Base-by-base conservation (phyloP, 64 coral and sea anemone species). In the Catalaphyllia jardinei region DNA sequence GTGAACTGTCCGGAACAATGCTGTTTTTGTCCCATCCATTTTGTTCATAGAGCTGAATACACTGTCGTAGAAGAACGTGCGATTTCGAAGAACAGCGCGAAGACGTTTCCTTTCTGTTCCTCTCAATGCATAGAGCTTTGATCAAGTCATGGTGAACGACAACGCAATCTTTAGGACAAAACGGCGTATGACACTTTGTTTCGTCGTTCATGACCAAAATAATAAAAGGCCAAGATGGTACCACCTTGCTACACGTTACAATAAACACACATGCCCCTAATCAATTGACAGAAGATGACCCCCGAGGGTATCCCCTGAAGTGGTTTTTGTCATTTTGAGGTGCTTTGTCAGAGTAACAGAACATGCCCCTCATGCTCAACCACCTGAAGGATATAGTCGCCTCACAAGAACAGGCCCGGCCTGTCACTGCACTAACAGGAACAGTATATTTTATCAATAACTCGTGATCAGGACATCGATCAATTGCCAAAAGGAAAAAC, bases 21-120 rank as follows among this genome's bases (percentile, higher is more conserved):
- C 87, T 89, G 18, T 93, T 89, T 16, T 87, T 87, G 74, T 93
- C 87, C 92, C 92, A 93, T 52, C 92, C 92, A 89, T 93, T 93
- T 20, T 82, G 62, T 20, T 87, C 88, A 38, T 77, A 93, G 28
- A 77, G 71, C 27, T 93, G 86, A 60, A 93, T 69, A 27, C 92
- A 93, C 39, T 93, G 86, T n/a, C 92, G 76, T 42, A 93, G 71
- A 28, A 93, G 71, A 54, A 93, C 92, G 79, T 93, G 92, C 51
- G 87, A 89, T 67, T 89, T 93, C 8, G 77, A 79, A 62, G 80
- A 79, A 31, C 75, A 93, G 16, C 92, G 84, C 0, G 79, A 88
- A 10, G 71, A 62, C 20, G 76, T 93, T 22, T 87, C 76, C n/a
- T 82, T 93, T 19, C 91, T 76, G 72, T 93, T 93, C 39, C 82